Conservation (phyloP, 2,888 invertebrate genomes). For the Siphlonurus alternatus region DNA sequence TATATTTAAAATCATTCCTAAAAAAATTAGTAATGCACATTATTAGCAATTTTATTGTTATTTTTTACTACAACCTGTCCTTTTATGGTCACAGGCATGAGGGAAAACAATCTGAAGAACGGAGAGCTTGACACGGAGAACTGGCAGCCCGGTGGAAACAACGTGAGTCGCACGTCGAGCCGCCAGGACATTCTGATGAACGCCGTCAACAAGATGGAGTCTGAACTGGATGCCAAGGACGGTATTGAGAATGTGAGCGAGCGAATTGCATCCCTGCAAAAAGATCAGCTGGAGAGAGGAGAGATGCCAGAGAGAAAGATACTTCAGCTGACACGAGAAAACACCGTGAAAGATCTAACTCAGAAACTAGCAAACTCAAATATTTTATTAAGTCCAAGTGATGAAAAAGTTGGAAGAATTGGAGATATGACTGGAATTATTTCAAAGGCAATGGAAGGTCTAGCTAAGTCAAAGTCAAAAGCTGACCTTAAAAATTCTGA, state of each 20-base stretch:
- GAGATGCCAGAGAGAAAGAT: slow-evolving; percentile 35
- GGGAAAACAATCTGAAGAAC: too few species aligned
- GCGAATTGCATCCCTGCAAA: too few species aligned
- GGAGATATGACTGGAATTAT: slow-evolving; percentile 81
- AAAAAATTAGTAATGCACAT: too few species aligned
- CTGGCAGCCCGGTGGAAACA: slow-evolving; percentile 27
- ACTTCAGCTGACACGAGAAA: slow-evolving; percentile 58
- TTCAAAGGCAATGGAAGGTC: slow-evolving; percentile 82
- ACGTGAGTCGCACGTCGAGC: slow-evolving; percentile 23
- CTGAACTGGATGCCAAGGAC: slow-evolving; percentile 25
- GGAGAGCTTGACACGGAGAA: neutral
- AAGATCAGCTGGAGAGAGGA: slow-evolving; percentile 21
- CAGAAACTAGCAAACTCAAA: slow-evolving; percentile 50
- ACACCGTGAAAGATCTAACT: slow-evolving; percentile 75
- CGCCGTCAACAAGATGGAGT: slow-evolving; percentile 36
- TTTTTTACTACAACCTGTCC: too few species aligned
- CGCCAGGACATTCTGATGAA: slow-evolving; percentile 26
- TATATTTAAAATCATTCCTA: too few species aligned
- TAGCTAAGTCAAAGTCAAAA: slow-evolving; percentile 73
- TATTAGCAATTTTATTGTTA: too few species aligned
- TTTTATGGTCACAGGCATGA: too few species aligned
- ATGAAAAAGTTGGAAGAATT: slow-evolving; percentile 38
- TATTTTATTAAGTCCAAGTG: slow-evolving; percentile 33
- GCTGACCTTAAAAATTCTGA: slow-evolving; percentile 33
- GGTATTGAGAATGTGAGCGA: slow-evolving; percentile 18